Evolutionary conservation across 2,113 vertebrate species (phyloP).

Genomic region (Microcebus murinus): DNA sequence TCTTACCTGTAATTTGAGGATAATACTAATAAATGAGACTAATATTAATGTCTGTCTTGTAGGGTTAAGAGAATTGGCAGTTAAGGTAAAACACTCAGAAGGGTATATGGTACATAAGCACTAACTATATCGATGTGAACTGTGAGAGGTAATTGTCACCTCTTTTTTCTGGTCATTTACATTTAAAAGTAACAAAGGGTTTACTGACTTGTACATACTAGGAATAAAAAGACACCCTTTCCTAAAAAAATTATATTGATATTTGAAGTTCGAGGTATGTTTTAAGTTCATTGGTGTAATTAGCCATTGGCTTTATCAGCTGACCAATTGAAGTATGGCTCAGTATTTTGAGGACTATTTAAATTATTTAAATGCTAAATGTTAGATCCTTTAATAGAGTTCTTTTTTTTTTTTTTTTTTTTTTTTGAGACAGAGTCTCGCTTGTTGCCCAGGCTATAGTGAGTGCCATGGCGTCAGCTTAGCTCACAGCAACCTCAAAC

Average conservation of each 20-base stretch:
- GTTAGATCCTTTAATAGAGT: not conserved
- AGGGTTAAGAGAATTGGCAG: not conserved
- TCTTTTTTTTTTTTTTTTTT: no score
- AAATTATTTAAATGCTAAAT: conserved; percentile 23
- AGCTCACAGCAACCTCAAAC: no score
- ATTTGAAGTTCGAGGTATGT: not conserved
- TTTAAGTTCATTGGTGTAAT: not conserved
- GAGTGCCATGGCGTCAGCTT: no score
- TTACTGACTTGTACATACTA: not conserved
- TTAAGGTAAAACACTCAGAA: conserved; percentile 5
- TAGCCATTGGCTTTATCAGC: conserved; percentile 8
- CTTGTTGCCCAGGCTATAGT: no score
- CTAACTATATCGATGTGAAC: not conserved
- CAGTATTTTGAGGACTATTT: conserved; percentile 16
- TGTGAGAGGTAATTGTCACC: not conserved
- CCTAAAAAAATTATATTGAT: not conserved
- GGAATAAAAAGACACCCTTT: not conserved
- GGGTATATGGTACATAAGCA: not conserved
- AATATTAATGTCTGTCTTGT: not conserved
- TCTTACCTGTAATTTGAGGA: conserved; percentile 5
- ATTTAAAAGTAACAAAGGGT: not conserved
- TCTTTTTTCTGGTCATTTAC: not conserved
- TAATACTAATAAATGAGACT: not conserved
- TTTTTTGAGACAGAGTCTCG: no score
- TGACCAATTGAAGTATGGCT: not conserved